Conservation (phyloP, 2,113 vertebrate species). For the Pterocles orientalis region DNA sequence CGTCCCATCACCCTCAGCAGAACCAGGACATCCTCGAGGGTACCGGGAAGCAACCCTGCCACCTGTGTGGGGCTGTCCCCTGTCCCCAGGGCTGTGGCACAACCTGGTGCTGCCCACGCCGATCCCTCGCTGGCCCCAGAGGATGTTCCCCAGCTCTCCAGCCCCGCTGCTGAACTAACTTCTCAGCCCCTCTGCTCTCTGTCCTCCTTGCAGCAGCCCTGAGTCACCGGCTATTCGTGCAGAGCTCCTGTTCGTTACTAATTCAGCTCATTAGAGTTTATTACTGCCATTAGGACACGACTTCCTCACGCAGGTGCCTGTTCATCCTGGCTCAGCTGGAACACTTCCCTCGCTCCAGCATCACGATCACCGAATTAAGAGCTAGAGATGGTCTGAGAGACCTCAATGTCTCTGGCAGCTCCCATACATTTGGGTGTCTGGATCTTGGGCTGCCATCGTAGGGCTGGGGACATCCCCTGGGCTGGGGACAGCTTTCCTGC, state of each 20-base stretch:
- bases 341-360: background rate
- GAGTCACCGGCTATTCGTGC: accelerated
- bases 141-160: background rate
- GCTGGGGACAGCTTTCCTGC: background rate
- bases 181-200: background rate
- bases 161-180: background rate
- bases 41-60: background rate
- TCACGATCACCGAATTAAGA: background rate
- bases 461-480: background rate
- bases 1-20: accelerated
- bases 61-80: background rate
- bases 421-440: background rate
- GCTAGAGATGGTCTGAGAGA: background rate
- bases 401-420: background rate
- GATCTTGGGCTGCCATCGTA: background rate
- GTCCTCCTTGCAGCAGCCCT: background rate
- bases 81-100: background rate
- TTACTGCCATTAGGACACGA: background rate
- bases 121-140: background rate
- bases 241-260: background rate
- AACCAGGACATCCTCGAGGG: accelerated
- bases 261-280: conserved; percentile 7
- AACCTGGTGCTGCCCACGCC: accelerated
- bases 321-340: background rate
- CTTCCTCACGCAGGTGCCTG: background rate